These are phyloP conservation scores for Ormyrus pomaceus DNA, from an alignment of 2,888 invertebrate genomes.

Conservation along the genomic window DNA sequence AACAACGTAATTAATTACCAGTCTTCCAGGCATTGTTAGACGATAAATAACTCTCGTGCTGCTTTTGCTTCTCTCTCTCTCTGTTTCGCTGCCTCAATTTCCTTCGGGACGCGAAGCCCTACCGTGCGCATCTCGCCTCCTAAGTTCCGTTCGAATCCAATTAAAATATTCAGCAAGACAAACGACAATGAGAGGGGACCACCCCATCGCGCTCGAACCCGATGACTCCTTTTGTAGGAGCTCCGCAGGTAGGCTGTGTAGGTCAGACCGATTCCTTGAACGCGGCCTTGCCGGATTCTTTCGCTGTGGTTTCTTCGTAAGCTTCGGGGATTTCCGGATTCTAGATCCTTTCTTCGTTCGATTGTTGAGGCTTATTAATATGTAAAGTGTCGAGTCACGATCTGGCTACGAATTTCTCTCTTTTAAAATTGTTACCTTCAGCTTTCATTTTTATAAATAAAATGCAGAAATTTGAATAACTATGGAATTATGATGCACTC, in stretches of 20 bases:
- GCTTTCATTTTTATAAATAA: no score
- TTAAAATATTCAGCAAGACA: slow-evolving; percentile 75
- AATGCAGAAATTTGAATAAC: no score
- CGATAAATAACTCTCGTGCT: slow-evolving; percentile 72
- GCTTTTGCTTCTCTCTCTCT: slow-evolving; percentile 55
- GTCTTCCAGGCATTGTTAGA: slow-evolving; percentile 74
- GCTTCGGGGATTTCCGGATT: not conserved
- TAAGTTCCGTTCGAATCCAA: slow-evolving; percentile 65
- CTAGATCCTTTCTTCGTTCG: not conserved
- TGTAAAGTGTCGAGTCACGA: no score
- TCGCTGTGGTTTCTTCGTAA: no score
- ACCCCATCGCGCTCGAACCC: slow-evolving; percentile 45
- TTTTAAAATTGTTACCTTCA: no score
- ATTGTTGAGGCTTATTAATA: not conserved
- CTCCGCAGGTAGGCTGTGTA: slow-evolving; percentile 8
- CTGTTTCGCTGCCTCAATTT: slow-evolving; percentile 33
- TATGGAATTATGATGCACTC: no score
- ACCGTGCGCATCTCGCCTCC: slow-evolving; percentile 45
- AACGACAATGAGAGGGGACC: slow-evolving; percentile 72
- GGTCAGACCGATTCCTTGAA: not conserved
- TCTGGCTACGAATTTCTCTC: no score
- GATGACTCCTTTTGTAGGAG: slow-evolving; percentile 55
- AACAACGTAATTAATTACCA: slow-evolving; percentile 75
- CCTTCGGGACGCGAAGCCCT: slow-evolving; percentile 12
- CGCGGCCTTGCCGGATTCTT: not conserved